Percentiles rank a stretch among this genome's conserved stretches.
phyloP scores from a whole-genome alignment of 2,113 vertebrate species.

The Apeltes quadracus region DNA sequence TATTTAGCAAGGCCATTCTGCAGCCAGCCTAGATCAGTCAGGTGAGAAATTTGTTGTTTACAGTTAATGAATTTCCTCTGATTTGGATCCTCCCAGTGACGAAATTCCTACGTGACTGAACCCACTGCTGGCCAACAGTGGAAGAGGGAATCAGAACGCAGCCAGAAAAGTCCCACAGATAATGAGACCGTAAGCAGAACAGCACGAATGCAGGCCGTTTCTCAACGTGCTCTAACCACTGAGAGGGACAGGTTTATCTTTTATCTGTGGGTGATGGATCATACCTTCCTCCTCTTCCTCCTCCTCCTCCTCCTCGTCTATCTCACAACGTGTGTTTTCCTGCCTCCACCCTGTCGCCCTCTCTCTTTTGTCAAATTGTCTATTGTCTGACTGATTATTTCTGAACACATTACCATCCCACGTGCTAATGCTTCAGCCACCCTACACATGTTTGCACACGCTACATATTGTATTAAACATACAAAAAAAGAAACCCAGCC shows the following conservation, averaged over 20 bases:
- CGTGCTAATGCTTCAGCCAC: slow-evolving; percentile 55
- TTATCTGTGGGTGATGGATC: slow-evolving; percentile 29
- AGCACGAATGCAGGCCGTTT: background rate
- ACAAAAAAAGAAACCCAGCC: slow-evolving; percentile 16
- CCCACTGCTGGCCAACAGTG: slow-evolving; percentile 27
- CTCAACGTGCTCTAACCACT: slow-evolving; percentile 14
- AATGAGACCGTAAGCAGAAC: slow-evolving; percentile 16
- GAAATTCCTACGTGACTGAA: slow-evolving; percentile 50
- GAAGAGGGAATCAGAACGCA: slow-evolving; percentile 20
- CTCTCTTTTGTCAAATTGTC: slow-evolving; percentile 14
- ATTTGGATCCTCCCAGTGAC: slow-evolving; percentile 47
- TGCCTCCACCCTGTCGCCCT: background rate
- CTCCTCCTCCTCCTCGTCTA: slow-evolving; percentile 1
- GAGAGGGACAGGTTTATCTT: slow-evolving; percentile 13
- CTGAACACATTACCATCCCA: slow-evolving; percentile 61
- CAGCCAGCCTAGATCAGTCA: slow-evolving; percentile 41
- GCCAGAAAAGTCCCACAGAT: slow-evolving; percentile 1
- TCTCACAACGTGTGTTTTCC: slow-evolving; percentile 9
- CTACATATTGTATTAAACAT: slow-evolving; percentile 43
- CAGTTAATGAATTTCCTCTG: slow-evolving; percentile 52
- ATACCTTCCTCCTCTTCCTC: background rate
- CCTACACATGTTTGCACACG: slow-evolving; percentile 48
- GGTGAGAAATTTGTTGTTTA: slow-evolving; percentile 33
- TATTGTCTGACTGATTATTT: slow-evolving; percentile 63
- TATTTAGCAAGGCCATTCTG: slow-evolving; percentile 24